Evolutionary conservation across 2,888 invertebrate genomes (phyloP).

Genomic region (Philhelius pedissequus): DNA sequence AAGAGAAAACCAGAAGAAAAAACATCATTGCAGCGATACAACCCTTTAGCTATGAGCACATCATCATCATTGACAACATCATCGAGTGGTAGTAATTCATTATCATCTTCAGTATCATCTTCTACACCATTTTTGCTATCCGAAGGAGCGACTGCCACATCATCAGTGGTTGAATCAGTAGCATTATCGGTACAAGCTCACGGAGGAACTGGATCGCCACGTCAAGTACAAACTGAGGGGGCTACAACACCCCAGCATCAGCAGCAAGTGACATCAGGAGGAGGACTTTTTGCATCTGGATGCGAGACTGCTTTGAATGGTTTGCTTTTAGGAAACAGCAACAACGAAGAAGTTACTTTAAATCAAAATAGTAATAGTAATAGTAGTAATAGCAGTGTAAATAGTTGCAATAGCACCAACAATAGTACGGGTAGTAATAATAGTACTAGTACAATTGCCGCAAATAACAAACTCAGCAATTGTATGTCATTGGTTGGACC

Average conservation of each 20-base stretch:
- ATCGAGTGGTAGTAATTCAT: slow-evolving; percentile 68
- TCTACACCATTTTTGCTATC: slow-evolving; percentile 47
- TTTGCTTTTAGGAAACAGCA: slow-evolving; percentile 54
- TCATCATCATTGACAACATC: slow-evolving; percentile 65
- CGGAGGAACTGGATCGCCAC: slow-evolving; percentile 47
- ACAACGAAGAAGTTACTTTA: slow-evolving; percentile 51
- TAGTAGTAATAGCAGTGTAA: slow-evolving; percentile 63
- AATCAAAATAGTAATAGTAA: slow-evolving; percentile 63
- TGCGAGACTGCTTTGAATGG: slow-evolving; percentile 47
- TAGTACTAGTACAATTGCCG: slow-evolving; percentile 24
- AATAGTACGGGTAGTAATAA: slow-evolving; percentile 59
- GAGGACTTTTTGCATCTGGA: slow-evolving; percentile 28
- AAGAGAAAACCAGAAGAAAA: slow-evolving; percentile 5
- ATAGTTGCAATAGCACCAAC: slow-evolving; percentile 61
- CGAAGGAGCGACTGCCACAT: slow-evolving; percentile 27
- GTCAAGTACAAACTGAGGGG: slow-evolving; percentile 36
- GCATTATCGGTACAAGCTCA: slow-evolving; percentile 22
- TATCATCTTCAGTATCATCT: slow-evolving; percentile 67
- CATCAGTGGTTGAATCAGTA: slow-evolving; percentile 55
- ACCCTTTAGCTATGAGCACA: slow-evolving; percentile 67
- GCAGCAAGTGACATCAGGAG: slow-evolving; percentile 34
- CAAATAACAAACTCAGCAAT: slow-evolving; percentile 45
- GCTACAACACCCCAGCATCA: slow-evolving; percentile 22
- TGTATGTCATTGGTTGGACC: slow-evolving; percentile 61
- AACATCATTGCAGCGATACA: slow-evolving; percentile 52